phyloP scores from a whole-genome alignment of 1,140 invertebrate genomes.

The Linepithema humile region DNA sequence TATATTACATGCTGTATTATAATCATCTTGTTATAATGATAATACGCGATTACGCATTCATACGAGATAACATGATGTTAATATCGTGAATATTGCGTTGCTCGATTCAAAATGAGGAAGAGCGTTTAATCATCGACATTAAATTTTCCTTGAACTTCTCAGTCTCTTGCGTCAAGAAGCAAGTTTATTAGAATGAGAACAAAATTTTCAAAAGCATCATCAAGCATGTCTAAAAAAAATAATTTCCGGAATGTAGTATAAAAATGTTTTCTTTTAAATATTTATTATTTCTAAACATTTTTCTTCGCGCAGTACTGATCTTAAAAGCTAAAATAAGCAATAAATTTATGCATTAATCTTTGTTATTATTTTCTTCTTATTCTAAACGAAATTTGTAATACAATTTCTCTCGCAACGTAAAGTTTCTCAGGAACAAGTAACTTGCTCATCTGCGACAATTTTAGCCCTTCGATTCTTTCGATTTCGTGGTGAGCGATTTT shows the following conservation, averaged over 20 bases:
- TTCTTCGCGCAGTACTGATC: neutral
- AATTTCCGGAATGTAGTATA: neutral
- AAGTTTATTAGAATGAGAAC: neutral
- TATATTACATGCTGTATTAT: neutral
- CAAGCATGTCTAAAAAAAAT: neutral
- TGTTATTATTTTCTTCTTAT: neutral
- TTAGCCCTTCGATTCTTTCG: neutral
- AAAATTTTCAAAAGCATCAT: neutral
- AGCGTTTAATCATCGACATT: neutral
- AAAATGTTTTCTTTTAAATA: neutral
- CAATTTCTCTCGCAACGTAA: neutral
- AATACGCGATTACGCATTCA: conserved; percentile 5
- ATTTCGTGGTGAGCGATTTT: conserved; percentile 35
- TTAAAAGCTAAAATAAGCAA: neutral
- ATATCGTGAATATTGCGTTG: neutral
- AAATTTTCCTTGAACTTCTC: neutral
- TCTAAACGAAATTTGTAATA: neutral
- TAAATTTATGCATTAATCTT: neutral
- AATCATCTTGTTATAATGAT: neutral
- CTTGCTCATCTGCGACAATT: neutral
- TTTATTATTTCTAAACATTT: neutral
- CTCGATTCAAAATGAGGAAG: neutral
- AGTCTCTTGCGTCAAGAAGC: neutral
- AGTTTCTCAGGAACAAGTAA: neutral
- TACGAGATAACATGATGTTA: neutral